Evolutionary conservation across 2,797 vertebrate species (phyloP).

Genomic region (Leuciscus waleckii): DNA sequence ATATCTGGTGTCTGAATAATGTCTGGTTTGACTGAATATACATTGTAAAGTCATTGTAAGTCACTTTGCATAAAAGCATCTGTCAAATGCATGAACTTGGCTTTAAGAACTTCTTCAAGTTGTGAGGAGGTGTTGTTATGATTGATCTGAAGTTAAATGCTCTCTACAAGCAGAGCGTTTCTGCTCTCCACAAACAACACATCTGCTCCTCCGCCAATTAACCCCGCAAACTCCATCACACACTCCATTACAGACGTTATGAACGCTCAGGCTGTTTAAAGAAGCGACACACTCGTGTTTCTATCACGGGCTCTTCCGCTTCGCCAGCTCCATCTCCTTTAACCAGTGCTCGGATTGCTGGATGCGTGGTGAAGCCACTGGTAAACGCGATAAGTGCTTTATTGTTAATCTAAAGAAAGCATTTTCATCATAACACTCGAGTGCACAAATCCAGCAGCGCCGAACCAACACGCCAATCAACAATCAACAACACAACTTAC

Average conservation of each 20-base stretch:
- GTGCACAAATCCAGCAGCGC: not conserved
- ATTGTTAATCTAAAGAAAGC: slow-evolving; percentile 19
- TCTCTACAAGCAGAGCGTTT: slow-evolving; percentile 38
- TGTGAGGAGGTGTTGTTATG: not conserved
- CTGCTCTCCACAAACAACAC: slow-evolving; percentile 66
- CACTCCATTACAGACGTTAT: slow-evolving; percentile 81
- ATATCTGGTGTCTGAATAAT: too few relatives aligned
- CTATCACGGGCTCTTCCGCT: slow-evolving; percentile 54
- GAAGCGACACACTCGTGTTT: slow-evolving; percentile 51
- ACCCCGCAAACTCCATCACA: slow-evolving; percentile 75
- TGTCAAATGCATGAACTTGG: not conserved
- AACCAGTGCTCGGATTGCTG: slow-evolving; percentile 5
- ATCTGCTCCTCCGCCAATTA: slow-evolving; percentile 79
- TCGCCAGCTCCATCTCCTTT: slow-evolving; percentile 14
- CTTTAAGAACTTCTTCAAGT: not conserved
- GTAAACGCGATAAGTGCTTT: slow-evolving; percentile 34
- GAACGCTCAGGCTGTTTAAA: slow-evolving; percentile 56
- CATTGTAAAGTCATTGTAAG: not conserved
- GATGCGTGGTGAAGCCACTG: slow-evolving; percentile 28
- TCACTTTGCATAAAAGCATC: not conserved
- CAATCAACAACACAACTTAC: not conserved
- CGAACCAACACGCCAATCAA: not conserved
- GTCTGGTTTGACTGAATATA: too few relatives aligned
- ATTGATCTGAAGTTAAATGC: slow-evolving; percentile 55
- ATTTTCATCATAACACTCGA: slow-evolving; percentile 13